Evolutionary conservation across 2,113 vertebrate species (phyloP), one percentile per base, ranked within the genome.

Genomic region (Amblyopsis rosae): DNA sequence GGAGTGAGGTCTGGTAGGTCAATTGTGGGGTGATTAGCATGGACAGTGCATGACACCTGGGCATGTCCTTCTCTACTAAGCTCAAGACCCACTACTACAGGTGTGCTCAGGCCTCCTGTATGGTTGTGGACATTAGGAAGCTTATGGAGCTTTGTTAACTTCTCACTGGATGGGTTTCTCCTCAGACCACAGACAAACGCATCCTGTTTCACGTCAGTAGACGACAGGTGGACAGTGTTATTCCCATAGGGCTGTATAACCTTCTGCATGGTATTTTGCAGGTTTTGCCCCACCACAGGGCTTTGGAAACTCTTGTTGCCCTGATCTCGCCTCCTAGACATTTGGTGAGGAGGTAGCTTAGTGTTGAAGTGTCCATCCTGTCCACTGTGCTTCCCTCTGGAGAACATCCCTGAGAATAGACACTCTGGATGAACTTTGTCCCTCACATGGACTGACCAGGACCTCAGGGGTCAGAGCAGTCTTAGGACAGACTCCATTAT

Each of bases 261-360:
- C 57, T 91, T 93, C 85, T 94, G 95, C 82, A 94, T 91, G 79
- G 92, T 94, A 79, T 85, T 89, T 63, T 72, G 69, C 47, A 89
- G 75, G 53, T 81, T 85, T 32, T 84, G 79, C 55, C 81, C 77
- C 48, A 80, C 54, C 69, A 83, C 93, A 61, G 91, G 89, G 58
- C 92, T 94, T 72, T 84, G 87, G 63, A 80, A 80, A 41, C 81
- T 89, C 58, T 89, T 94, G 80, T 89, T 89, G 53, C 82, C 87
- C 68, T 84, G 83, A 47, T 87, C 91, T 85, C 61, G 91, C 82
- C 88, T 84, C 71, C 90, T 79, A 63, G 91, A 82, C 35, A 87
- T 85, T 69, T 77, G 85, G 64, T 80, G 80, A 53, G 87, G 82
- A 84, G 85, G 76, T 9, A 69, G 61, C 70, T 86, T 70, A 50